phyloP scores from a whole-genome alignment of 2,888 invertebrate genomes.

The Phengaris arion region DNA sequence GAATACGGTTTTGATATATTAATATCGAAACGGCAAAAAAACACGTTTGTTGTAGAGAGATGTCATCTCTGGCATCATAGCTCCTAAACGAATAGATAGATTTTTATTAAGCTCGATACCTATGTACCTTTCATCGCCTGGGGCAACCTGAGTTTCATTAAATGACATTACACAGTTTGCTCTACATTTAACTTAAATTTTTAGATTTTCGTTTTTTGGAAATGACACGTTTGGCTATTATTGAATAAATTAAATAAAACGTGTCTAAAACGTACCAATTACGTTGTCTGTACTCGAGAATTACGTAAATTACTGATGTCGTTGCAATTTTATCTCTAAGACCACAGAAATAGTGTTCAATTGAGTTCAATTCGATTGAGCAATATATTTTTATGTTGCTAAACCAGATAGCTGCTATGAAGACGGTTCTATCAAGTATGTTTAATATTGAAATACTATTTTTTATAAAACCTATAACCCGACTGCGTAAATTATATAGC shows the following conservation, averaged over 20 bases:
- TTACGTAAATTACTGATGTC: not conserved
- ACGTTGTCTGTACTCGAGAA: slow-evolving; percentile 2
- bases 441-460: not conserved
- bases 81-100: no score
- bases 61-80: no score
- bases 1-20: no score
- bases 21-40: no score
- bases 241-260: slow-evolving; percentile 3
- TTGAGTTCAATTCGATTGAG: not conserved
- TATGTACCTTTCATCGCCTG: no score
- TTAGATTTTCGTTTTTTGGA: not conserved
- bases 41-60: no score
- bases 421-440: not conserved
- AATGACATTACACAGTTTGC: not conserved
- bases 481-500: no score
- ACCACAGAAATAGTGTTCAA: not conserved
- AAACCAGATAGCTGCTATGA: not conserved
- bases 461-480: not conserved
- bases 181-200: not conserved
- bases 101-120: no score
- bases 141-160: not conserved
- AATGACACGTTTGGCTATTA: not conserved
- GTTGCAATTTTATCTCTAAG: not conserved
- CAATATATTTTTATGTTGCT: slow-evolving; percentile 14
- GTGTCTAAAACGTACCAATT: slow-evolving; percentile 13